Percentiles rank a stretch among this genome's conserved stretches.
Conservation (phyloP, 2,113 vertebrate species). For the Malurus elegans region DNA sequence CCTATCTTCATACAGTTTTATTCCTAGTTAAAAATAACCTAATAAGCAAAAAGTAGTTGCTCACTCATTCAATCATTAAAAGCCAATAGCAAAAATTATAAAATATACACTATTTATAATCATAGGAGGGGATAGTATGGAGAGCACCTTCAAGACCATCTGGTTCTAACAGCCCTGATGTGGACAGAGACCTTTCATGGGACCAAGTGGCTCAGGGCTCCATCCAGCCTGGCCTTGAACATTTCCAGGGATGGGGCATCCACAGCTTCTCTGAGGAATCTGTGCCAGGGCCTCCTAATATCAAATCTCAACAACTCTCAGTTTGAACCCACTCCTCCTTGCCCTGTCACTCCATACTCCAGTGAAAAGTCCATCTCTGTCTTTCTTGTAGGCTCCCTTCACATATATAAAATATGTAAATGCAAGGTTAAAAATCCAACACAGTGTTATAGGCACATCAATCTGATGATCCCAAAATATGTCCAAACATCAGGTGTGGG, state of each 20-base stretch:
- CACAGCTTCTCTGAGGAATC: background rate
- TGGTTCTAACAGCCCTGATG: background rate
- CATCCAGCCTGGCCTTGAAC: background rate
- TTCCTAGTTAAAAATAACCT: background rate
- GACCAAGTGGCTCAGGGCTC: background rate
- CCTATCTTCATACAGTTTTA: background rate
- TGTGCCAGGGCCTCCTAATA: background rate
- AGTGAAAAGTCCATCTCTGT: background rate
- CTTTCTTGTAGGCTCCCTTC: background rate
- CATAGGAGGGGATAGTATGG: background rate
- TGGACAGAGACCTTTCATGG: background rate
- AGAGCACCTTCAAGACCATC: background rate
- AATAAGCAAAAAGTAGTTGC: background rate
- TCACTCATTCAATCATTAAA: background rate
- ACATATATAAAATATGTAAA: background rate
- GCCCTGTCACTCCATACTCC: background rate
- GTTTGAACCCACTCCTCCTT: background rate
- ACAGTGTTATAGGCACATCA: background rate
- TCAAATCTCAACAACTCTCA: background rate
- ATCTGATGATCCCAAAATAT: background rate
- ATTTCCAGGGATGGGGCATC: background rate
- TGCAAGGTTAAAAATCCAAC: background rate
- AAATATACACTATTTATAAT: background rate
- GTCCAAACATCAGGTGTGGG: background rate
- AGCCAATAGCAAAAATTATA: background rate